A percentile compares a stretch with the other conserved stretches of the same genome.
phyloP scores from a whole-genome alignment of 2,888 invertebrate genomes.

The Yponomeuta malinellus region DNA sequence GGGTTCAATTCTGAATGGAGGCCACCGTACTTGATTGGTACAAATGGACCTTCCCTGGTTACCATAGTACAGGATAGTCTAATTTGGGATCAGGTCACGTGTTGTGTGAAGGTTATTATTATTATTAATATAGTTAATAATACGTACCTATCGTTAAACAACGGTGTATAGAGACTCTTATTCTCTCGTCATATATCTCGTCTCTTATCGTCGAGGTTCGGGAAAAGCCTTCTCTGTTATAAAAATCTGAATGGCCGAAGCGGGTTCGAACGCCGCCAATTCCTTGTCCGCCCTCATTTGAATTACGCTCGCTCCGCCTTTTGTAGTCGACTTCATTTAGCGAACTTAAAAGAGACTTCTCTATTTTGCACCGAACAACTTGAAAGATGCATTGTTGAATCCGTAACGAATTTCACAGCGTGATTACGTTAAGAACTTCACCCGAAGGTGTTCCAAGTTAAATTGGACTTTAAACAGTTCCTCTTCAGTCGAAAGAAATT shows the following conservation, averaged over 20 bases:
- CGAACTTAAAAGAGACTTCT: slow-evolving; percentile 64
- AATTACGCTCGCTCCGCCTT: slow-evolving; percentile 66
- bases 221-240: not conserved
- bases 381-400: slow-evolving; percentile 73
- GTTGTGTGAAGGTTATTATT: too few relatives aligned
- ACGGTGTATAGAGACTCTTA: too few relatives aligned
- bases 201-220: not conserved
- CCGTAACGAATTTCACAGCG: slow-evolving; percentile 70
- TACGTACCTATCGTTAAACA: too few relatives aligned
- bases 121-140: too few relatives aligned
- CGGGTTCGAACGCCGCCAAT: slow-evolving; percentile 9
- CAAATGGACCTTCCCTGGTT: too few relatives aligned
- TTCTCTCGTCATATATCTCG: too few relatives aligned
- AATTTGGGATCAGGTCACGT: too few relatives aligned
- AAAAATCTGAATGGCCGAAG: not conserved
- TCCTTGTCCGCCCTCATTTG: slow-evolving; percentile 52
- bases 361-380: slow-evolving; percentile 64
- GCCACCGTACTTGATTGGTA: too few relatives aligned
- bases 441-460: slow-evolving; percentile 40
- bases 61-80: too few relatives aligned
- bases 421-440: slow-evolving; percentile 44
- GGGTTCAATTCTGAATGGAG: too few relatives aligned
- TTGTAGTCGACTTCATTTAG: slow-evolving; percentile 74
- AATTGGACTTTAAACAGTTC: slow-evolving; percentile 55
- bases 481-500: slow-evolving; percentile 36